Base-by-base conservation (phyloP, 2,888 invertebrate species). In the Thysanoteuthis rhombus region DNA sequence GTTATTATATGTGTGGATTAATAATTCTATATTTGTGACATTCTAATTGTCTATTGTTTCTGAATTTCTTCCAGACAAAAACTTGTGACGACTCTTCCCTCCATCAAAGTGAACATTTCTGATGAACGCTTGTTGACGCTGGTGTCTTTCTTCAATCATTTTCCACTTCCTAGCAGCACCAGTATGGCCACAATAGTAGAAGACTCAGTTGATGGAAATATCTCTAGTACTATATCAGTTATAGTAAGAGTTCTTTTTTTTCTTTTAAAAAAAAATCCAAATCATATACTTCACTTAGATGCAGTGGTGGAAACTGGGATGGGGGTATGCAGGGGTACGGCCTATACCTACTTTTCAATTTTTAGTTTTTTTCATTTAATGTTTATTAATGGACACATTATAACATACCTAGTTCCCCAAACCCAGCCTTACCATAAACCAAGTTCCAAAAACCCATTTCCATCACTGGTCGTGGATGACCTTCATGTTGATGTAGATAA, bases 101-200 rank as follows among this genome's bases (percentile, higher is more conserved):
- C 98, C 94, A 96, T 98, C 90, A 98, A 98, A 95, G 96, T 98
- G 75, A 98, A 98, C 97, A 97, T 98, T 75, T 98, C 98, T 0
- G 98, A 98, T 96, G 97, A 98, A 93, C 98, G 98, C 96, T 97
- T 98, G 52, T 97, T 98, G 42, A 97, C 98, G 52, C 97, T 98
- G 6, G 97, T 98, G 94, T 98, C 98, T 95, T 98, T 98, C 96
- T 94, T 97, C 93, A 97, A 97, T 94, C 97, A 97, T 95, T 96
- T 98, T 93, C 97, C 97, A 16, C 95, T 97, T 93, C 97, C 97
- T 0, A 96, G 96, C 36, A 96, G 97, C 93, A 95, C 95, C 94
- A 96, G 96, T 94, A 96, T 96, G 95, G 94, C 94, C 36, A 95
- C 95, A 93, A 95, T 96, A 22, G 95, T 96, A 28, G 96, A 96